Conservation (phyloP, 2,797 vertebrate genomes). For the Tauraco hartlaubi region DNA sequence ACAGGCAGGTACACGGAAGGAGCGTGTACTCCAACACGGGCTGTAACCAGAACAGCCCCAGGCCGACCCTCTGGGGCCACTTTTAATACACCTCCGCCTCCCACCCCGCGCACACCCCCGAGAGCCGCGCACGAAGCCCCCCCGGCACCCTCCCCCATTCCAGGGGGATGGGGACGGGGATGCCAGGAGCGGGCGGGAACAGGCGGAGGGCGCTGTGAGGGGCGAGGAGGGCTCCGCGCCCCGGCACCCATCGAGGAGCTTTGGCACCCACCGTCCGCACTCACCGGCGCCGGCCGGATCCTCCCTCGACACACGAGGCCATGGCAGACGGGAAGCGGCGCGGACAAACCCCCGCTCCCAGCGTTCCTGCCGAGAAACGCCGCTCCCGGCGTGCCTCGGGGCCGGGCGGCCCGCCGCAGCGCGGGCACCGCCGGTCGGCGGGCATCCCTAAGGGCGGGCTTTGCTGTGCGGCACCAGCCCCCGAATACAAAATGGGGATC, state of each 20-base stretch:
- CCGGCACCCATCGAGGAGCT: background rate
- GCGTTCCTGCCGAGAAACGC: background rate
- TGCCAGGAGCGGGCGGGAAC: background rate
- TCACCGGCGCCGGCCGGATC: accelerated
- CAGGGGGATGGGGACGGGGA: background rate
- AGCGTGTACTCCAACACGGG: accelerated
- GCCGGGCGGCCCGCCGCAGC: accelerated
- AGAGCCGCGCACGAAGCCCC: accelerated
- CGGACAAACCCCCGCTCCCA: conserved; percentile 20
- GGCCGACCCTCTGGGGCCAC: accelerated
- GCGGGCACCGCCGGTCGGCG: accelerated
- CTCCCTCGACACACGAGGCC: accelerated
- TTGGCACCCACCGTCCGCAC: background rate
- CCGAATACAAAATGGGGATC: accelerated
- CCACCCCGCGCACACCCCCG: accelerated
- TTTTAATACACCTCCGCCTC: background rate
- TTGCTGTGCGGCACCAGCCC: background rate
- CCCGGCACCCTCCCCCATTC: background rate
- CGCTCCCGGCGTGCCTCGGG: background rate
- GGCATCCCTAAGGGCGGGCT: background rate
- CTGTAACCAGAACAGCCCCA: accelerated
- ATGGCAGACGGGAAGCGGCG: background rate
- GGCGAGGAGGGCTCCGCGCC: accelerated
- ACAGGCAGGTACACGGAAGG: accelerated
- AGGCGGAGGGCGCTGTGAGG: background rate